Conservation (phyloP, 2,113 vertebrate genomes). For the Paramisgurnus dabryanus region DNA sequence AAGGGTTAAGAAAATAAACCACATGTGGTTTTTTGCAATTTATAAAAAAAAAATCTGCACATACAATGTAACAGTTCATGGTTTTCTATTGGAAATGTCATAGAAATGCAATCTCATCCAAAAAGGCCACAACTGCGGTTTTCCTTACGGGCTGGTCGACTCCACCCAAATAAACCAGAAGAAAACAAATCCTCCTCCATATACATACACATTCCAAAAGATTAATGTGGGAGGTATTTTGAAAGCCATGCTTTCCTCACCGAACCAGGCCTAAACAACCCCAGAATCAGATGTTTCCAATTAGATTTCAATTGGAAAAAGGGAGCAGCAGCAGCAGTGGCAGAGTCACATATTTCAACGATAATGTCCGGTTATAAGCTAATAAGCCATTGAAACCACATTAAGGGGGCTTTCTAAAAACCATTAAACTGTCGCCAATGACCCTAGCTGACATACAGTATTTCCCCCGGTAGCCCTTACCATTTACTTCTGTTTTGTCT, state of each 20-base stretch:
- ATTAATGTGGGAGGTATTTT: constrained; percentile 14
- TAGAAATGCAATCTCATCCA: constrained; percentile 37
- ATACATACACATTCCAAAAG: constrained; percentile 34
- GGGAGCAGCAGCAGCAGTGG: constrained; percentile 3
- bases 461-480: neutral
- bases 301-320: constrained; percentile 33
- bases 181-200: neutral
- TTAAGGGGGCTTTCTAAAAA: constrained; percentile 9
- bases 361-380: constrained; percentile 30
- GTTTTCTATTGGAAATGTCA: neutral
- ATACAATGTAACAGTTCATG: neutral
- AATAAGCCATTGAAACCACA: constrained; percentile 29
- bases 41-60: neutral
- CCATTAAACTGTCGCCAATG: constrained; percentile 27
- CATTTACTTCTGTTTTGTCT: neutral
- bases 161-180: constrained; percentile 39
- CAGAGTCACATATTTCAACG: constrained; percentile 18
- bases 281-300: constrained; percentile 44
- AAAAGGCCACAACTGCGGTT: constrained; percentile 32
- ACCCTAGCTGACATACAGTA: constrained; percentile 32
- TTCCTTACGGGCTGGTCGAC: constrained; percentile 14
- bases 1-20: neutral
- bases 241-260: constrained; percentile 11
- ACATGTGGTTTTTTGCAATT: too few relatives aligned
- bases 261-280: constrained; percentile 19